Percentiles rank a stretch among this genome's conserved stretches.
Conservation (phyloP, 2,113 vertebrate species). For the Pollimyrus isidori region DNA sequence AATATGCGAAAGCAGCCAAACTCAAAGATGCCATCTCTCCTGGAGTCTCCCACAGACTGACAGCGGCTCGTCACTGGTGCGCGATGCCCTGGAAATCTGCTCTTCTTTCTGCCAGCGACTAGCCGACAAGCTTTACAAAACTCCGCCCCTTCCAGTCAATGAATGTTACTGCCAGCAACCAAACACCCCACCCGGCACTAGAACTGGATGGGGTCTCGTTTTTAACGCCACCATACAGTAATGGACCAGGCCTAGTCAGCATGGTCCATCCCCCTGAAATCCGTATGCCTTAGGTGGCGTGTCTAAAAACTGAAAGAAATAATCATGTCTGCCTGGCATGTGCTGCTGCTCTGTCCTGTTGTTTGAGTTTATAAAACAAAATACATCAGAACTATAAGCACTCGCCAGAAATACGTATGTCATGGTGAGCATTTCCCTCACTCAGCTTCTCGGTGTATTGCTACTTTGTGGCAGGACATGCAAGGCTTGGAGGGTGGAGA, state of each 20-base stretch:
- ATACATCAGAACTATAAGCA: not conserved
- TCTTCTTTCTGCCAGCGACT: not conserved
- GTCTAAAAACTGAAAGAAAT: not conserved
- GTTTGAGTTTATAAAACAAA: not conserved
- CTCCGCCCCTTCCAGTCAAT: not conserved
- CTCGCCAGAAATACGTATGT: not conserved
- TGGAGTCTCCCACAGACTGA: not conserved
- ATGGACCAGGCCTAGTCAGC: not conserved
- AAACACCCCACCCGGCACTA: too few species aligned
- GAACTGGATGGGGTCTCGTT: not conserved
- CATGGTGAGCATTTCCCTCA: not conserved
- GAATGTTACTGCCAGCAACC: too few species aligned
- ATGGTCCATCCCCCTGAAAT: not conserved
- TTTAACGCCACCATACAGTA: not conserved
- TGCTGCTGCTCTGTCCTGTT: not conserved
- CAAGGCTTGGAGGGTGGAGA: not conserved
- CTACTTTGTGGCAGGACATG: not conserved
- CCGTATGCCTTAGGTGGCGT: not conserved
- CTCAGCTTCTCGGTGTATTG: not conserved
- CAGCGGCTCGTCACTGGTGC: not conserved
- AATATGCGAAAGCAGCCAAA: not conserved
- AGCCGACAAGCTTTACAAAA: not conserved
- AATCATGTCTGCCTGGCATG: not conserved
- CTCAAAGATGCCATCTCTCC: not conserved
- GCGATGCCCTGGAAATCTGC: not conserved